phyloP scores from a whole-genome alignment of 2,113 vertebrate genomes.

The Copsychus sechellarum region DNA sequence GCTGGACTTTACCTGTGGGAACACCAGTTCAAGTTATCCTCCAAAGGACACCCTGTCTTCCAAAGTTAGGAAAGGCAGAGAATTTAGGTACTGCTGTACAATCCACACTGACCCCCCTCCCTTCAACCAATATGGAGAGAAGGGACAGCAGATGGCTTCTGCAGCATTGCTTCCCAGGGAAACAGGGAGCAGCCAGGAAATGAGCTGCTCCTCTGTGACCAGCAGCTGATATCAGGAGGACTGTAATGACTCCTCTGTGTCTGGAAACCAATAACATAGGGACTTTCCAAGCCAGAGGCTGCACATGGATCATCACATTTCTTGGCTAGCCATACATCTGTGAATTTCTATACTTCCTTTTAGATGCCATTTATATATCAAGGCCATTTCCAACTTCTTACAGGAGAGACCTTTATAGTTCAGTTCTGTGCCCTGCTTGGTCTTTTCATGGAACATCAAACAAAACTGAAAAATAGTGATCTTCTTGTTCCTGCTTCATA shows the following conservation, averaged over 20 bases:
- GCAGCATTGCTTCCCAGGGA: background rate
- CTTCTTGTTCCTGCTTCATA: background rate
- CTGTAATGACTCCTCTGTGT: background rate
- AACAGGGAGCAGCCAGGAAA: background rate
- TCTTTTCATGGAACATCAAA: background rate
- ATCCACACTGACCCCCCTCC: fast-evolving
- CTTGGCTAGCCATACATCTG: background rate
- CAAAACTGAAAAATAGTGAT: background rate
- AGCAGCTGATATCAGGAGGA: background rate
- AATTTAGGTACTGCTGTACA: background rate
- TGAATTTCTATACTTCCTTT: background rate
- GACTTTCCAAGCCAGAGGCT: background rate
- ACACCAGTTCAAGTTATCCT: background rate
- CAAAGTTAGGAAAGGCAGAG: background rate
- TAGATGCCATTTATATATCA: background rate
- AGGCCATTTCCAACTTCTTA: background rate
- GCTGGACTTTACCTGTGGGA: background rate
- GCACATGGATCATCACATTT: background rate
- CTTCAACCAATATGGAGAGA: background rate
- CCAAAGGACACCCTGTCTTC: background rate
- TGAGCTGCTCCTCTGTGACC: background rate
- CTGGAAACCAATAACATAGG: background rate
- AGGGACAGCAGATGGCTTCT: background rate
- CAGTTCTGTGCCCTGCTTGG: background rate
- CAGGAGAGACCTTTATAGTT: background rate